Evolutionary conservation across 64 coral and sea anemone species (phyloP), one percentile per base, ranked within the genome.

Genomic region (Astreopora myriophthalma): DNA sequence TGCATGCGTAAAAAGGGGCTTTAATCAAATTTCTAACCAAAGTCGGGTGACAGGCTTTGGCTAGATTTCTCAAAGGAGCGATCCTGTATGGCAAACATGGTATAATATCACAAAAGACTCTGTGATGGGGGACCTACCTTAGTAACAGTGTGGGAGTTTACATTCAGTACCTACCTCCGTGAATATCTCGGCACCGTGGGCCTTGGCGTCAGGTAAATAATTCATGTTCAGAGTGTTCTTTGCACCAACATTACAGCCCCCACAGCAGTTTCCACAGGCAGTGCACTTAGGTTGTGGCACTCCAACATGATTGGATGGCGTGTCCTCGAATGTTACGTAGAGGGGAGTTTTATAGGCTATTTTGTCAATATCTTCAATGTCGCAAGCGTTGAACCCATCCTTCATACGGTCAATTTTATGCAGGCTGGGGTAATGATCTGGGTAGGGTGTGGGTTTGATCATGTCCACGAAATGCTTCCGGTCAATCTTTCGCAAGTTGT

Each of bases 151-250:
- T 25, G 19, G 7, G 25, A 14, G 25, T 55, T 78, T 17, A 11
- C 14, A 40, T 57, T 34, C 0, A 83, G 20, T 29, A 24, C 33
- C 11, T 69, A 93, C 91, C 83, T 93, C 85, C 1, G 85, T 79
- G 44, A 79, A 93, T 14, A 93, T 76, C 44, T 93, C 91, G 32
- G 85, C 91, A 13, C 91, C 91, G 28, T 87, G 85, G 1, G 74
- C 91, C 28, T 93, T 93, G 0, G 91, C 91, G 55, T 93, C 91
- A 17, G 91, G 83, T 25, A 93, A 55, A 34, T 93, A 93, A 63
- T 93, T 93, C 84, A 93, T 87, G 55, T 87, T 93, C 30, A 93
- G 44, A 19, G 91, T 93, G 40, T 93, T 93, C 25, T 93, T 93
- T 14, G 91, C 84, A 8, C 91, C 91, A 17, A 93, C 91, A 70